phyloP scores from a whole-genome alignment of 2,888 invertebrate species.

The Drosophila nr. medialis region DNA sequence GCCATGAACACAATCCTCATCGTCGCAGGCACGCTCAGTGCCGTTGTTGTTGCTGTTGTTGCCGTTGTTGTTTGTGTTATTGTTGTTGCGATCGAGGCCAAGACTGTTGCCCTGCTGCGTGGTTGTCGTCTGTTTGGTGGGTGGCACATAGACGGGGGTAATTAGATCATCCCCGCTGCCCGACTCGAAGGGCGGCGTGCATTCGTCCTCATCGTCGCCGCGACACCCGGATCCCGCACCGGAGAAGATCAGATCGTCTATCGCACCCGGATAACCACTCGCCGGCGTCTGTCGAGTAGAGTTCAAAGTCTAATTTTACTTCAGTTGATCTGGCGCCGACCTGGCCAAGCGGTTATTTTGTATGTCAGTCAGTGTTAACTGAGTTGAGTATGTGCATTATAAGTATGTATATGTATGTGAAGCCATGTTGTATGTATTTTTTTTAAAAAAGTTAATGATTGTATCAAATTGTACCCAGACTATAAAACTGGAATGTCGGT shows the following conservation, averaged over 20 bases:
- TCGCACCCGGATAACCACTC: slow-evolving; percentile 90
- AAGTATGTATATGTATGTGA: slow-evolving; percentile 21
- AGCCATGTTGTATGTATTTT: slow-evolving; percentile 8
- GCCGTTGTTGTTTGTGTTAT: slow-evolving; percentile 40
- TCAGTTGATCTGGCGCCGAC: slow-evolving; percentile 72
- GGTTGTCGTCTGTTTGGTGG: slow-evolving; percentile 89
- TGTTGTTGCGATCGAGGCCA: slow-evolving; percentile 54
- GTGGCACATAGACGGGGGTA: slow-evolving; percentile 95
- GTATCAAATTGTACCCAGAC: not conserved
- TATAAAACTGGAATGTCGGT: not conserved
- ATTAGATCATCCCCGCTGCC: slow-evolving; percentile 96
- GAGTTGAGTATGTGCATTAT: slow-evolving; percentile 47
- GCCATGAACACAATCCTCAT: slow-evolving; percentile 94
- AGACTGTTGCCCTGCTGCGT: slow-evolving; percentile 81
- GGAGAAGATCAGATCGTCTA: slow-evolving; percentile 96
- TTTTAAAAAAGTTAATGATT: not conserved
- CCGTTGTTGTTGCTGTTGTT: slow-evolving; percentile 71
- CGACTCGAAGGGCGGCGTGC: slow-evolving; percentile 92
- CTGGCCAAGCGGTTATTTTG: slow-evolving; percentile 62
- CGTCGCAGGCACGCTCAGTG: slow-evolving; percentile 89
- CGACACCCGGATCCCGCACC: slow-evolving; percentile 96
- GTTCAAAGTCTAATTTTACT: slow-evolving; percentile 75
- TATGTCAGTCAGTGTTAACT: slow-evolving; percentile 62
- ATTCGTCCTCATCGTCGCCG: slow-evolving; percentile 96
- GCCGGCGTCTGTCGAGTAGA: slow-evolving; percentile 90